phyloP scores from a whole-genome alignment of 2,797 vertebrate genomes.

The Alca torda region DNA sequence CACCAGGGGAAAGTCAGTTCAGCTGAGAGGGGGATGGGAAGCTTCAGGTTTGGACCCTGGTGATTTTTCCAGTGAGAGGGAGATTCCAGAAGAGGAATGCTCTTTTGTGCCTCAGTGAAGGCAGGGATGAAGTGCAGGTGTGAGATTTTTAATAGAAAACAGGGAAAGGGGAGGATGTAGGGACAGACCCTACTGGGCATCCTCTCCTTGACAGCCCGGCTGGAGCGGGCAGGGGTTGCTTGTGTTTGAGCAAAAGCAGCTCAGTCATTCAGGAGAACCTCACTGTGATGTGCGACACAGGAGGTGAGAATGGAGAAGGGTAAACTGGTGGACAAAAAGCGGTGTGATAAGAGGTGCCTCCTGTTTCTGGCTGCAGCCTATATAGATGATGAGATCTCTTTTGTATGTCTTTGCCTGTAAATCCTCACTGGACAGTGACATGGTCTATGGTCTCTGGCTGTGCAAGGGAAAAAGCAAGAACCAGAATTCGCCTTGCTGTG shows the following conservation, averaged over 20 bases:
- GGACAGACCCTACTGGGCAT: background rate
- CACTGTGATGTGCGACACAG: fast-evolving
- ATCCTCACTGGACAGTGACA: background rate
- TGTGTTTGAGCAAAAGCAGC: background rate
- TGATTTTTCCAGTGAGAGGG: background rate
- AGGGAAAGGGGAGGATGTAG: background rate
- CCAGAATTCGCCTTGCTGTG: background rate
- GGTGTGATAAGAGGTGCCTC: background rate
- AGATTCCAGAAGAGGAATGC: background rate
- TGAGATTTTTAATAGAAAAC: background rate
- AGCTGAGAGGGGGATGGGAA: fast-evolving
- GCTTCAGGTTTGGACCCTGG: background rate
- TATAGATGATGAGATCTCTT: background rate
- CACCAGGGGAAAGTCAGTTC: background rate
- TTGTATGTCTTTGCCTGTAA: background rate
- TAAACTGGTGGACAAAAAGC: background rate
- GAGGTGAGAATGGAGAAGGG: background rate
- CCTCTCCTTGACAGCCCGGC: background rate
- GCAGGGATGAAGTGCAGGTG: background rate
- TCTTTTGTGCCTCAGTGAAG: background rate
- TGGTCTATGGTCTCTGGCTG: background rate
- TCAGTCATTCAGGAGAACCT: background rate
- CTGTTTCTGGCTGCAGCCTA: background rate
- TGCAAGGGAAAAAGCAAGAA: background rate
- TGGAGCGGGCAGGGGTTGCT: background rate